Percentiles rank a stretch among this genome's conserved stretches.
These are phyloP conservation scores for Trissonchulus sp. DNA, from an alignment of 2,888 invertebrate species.

Conservation along the genomic window DNA sequence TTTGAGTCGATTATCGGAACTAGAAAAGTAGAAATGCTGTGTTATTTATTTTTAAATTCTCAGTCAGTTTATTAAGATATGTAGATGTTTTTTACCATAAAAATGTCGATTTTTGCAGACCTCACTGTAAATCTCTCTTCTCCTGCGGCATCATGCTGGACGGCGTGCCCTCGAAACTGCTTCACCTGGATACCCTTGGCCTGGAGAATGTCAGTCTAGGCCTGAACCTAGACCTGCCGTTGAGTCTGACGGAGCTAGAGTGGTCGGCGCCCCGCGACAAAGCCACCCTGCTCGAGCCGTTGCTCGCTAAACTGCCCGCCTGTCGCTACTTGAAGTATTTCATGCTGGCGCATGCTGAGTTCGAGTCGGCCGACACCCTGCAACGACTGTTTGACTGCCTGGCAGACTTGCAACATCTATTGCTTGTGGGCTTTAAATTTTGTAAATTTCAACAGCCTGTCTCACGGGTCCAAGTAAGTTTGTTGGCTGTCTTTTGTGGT, in stretches of 20 bases:
- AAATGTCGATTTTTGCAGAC: background rate
- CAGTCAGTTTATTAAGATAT: too few species aligned
- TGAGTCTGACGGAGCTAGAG: background rate
- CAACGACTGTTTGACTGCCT: background rate
- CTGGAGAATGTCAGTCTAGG: constrained; percentile 3
- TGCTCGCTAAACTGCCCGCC: background rate
- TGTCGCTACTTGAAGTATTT: background rate
- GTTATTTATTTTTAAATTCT: too few species aligned
- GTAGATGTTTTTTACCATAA: too few species aligned
- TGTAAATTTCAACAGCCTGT: background rate
- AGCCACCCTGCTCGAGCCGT: background rate
- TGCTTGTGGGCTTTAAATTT: background rate
- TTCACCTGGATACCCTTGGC: background rate
- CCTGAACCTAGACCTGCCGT: background rate
- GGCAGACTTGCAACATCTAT: background rate
- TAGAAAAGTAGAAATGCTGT: too few species aligned
- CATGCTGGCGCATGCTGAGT: background rate
- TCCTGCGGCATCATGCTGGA: background rate
- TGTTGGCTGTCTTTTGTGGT: too few species aligned
- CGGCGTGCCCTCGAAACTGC: background rate
- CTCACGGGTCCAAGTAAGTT: too few species aligned
- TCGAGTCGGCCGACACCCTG: background rate
- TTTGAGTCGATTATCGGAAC: too few species aligned
- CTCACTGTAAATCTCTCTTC: background rate
- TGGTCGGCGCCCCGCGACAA: background rate